Evolutionary conservation across 2,113 vertebrate species (phyloP), one percentile per base, ranked within the genome.

Genomic region (Strix aluco): DNA sequence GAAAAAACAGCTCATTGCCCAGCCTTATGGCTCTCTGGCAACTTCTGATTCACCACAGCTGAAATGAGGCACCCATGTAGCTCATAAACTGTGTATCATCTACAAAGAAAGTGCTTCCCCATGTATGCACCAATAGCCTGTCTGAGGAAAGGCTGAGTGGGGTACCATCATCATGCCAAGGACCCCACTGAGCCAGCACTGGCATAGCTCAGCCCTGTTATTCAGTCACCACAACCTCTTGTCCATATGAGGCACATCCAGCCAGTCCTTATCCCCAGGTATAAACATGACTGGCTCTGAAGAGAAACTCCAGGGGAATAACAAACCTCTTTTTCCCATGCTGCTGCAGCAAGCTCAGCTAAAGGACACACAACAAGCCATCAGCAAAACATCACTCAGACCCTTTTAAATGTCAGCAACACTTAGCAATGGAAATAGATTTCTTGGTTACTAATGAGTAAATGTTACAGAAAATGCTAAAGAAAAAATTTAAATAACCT

Each of bases 131-230:
- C 26, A 10, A 36, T 40, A 44, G 38, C 38, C 38, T 58, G 6
- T 5, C 22, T 61, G 20, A 26, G 47, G 54, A 86, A 62, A 62
- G 40, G 38, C 19, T 57, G 17, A 55, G 15, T 20, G n/a, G 17
- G 32, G 29, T 29, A 58, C 38, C 6, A 0, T 46, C 62, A 65
- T 49, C 2, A 0, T 36, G 46, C 21, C 2, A 1, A 58, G 42
- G 70, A 36, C 11, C 34, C 29, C 1, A 1, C 59, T 36, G 44
- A 61, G 29, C 34, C 11, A 3, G 44, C 29, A 22, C 26, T 7
- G 4, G 20, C 47, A 71, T 30, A 62, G 34, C 42, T 79, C 55
- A 36, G 69, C 51, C 59, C 55, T 21, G 20, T 47, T 25, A 16
- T n/a, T 67, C 19, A 27, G 27, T 11, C 65, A 66, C n/a, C 75